These are phyloP conservation scores for Campylomormyrus numenius DNA, from an alignment of 2,113 vertebrate species.

Conservation along the genomic window DNA sequence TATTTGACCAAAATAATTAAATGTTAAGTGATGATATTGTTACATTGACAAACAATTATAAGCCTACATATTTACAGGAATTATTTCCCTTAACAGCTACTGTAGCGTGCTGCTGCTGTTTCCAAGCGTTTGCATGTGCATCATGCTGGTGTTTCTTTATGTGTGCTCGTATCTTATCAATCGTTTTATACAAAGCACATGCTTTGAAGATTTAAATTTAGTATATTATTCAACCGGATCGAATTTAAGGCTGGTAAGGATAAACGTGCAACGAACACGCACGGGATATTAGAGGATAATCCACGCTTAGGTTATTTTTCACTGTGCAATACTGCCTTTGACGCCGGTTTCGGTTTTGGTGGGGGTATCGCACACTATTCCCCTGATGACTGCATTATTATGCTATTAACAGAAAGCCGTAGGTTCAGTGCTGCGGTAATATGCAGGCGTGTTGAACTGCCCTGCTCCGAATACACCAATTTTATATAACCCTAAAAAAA, in stretches of 20 bases:
- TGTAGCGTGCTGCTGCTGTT: background rate
- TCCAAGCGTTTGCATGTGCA: background rate
- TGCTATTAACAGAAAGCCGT: background rate
- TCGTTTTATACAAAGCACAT: background rate
- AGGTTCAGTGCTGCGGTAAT: background rate
- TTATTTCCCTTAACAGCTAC: background rate
- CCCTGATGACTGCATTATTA: background rate
- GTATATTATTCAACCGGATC: background rate
- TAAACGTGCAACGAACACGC: background rate
- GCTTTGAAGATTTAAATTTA: background rate
- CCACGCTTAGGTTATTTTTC: background rate
- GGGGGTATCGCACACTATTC: background rate
- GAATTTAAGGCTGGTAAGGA: background rate
- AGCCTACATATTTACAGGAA: background rate
- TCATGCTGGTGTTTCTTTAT: background rate
- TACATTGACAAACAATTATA: constrained; percentile 21
- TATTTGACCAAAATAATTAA: background rate
- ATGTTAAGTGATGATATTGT: constrained; percentile 27
- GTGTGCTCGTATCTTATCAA: background rate
- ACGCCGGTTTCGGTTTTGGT: background rate
- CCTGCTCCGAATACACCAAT: background rate
- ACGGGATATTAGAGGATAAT: background rate
- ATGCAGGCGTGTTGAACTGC: background rate
- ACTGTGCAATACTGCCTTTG: background rate
- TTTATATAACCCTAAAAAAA: background rate